Evolutionary conservation across 2,113 vertebrate species (phyloP), one percentile per base, ranked within the genome.

Genomic region (Chlorodrepanis virens): DNA sequence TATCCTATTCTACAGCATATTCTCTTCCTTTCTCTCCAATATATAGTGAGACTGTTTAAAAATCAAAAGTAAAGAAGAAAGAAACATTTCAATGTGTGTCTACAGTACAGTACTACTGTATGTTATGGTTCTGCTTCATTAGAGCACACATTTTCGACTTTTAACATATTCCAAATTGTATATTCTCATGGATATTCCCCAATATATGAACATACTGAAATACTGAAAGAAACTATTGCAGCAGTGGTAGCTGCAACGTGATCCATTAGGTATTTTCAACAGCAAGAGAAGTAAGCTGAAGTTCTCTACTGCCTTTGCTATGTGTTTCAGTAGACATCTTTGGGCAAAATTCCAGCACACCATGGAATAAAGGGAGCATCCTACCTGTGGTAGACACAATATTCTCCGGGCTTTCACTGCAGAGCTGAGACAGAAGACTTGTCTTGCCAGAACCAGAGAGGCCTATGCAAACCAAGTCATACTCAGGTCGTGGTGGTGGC

Each of bases 401-500:
- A 79, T 98, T 98, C 93, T 99, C 98, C 0, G 97, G 96, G 92
- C 97, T 98, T 98, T 99, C 99, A 9, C 98, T 98, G 95, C 99
- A 99, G 74, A 99, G 99, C 56, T 98, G 98, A 23, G 99, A 99
- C 70, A 99, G 97, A 87, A 99, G 98, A 95, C 98, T 99, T 87
- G 98, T 99, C 97, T 99, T 99, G 91, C 99, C 99, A 54, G 99
- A 99, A 76, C 99, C 99, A 8, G 98, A 99, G 96, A 99, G 98
- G 74, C 99, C 99, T 95, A 99, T 99, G 97, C 99, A 99, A 93
- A 99, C 99, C 96, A 99, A 98, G 91, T 99, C 99, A 97, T 99
- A 99, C 84, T 99, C 99, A 25, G 99, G 99, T 97, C 99, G 98
- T 8, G 99, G 99, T 13, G 99, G 98, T 4, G 99, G 99, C 0